These are phyloP conservation scores for Nowickia ferox DNA, from an alignment of 2,888 invertebrate species.

Conservation along the genomic window DNA sequence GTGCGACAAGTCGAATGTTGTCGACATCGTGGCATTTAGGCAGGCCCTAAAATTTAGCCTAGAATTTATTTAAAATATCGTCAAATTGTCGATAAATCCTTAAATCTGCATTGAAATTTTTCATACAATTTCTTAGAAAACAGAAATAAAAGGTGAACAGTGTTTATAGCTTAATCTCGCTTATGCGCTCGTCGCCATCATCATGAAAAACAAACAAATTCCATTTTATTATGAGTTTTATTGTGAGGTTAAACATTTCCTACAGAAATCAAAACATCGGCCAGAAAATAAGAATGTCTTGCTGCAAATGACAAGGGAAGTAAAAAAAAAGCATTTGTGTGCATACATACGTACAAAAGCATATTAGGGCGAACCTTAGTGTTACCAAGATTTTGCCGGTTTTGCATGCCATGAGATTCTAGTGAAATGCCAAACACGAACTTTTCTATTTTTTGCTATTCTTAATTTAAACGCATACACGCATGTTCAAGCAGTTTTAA, in stretches of 20 bases:
- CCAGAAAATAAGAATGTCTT: not conserved
- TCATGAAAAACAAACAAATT: constrained; percentile 29
- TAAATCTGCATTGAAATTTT: not conserved
- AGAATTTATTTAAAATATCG: not conserved
- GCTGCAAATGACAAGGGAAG: constrained; percentile 12
- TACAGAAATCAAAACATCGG: not conserved
- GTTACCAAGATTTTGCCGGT: no score
- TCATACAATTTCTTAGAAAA: constrained; percentile 3
- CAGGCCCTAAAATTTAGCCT: no score
- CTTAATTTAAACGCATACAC: no score
- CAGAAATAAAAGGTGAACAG: not conserved
- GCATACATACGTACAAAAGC: not conserved
- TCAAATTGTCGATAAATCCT: not conserved
- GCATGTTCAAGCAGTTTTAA: no score
- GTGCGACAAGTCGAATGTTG: no score
- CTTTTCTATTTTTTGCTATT: no score
- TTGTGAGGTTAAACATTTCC: not conserved
- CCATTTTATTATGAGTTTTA: constrained; percentile 30
- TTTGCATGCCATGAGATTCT: no score
- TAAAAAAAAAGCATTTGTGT: not conserved
- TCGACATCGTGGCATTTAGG: no score
- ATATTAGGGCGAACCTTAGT: not conserved
- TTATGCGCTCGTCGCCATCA: constrained; percentile 17
- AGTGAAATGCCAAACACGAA: no score
- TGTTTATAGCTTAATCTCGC: constrained; percentile 37